A percentile compares a stretch with the other conserved stretches of the same genome.
phyloP scores from a whole-genome alignment of 2,113 vertebrate genomes.

The Platanista minor region DNA sequence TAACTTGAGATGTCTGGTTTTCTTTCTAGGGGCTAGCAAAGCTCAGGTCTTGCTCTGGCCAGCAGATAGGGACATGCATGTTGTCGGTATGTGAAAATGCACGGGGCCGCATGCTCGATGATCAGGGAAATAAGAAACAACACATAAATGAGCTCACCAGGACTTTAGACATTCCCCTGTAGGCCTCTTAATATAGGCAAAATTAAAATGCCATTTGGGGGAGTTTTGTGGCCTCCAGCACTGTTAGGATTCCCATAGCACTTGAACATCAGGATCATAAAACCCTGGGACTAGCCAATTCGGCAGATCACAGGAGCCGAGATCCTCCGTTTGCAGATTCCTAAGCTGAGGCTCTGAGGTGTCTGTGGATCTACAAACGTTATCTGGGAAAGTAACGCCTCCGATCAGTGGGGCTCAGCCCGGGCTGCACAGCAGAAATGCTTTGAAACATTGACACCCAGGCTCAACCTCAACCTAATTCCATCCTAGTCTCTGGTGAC shows the following conservation, averaged over 20 bases:
- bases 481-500: neutral
- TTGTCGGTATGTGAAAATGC: neutral
- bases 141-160: neutral
- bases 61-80: neutral
- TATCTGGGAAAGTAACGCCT: neutral
- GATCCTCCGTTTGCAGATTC: neutral
- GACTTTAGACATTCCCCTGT: neutral
- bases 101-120: too few relatives aligned
- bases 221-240: neutral
- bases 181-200: neutral
- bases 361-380: neutral
- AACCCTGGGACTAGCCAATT: accelerated
- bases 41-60: neutral
- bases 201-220: neutral
- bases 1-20: neutral
- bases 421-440: neutral
- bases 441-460: neutral
- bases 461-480: neutral
- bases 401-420: accelerated
- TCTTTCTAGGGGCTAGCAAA: neutral
- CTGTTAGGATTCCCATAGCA: neutral
- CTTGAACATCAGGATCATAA: neutral
- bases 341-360: neutral
- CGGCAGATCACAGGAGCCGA: accelerated
- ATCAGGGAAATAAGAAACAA: neutral